These are phyloP conservation scores for Heloderma charlesbogerti DNA, from an alignment of 2,113 vertebrate genomes.

Conservation along the genomic window DNA sequence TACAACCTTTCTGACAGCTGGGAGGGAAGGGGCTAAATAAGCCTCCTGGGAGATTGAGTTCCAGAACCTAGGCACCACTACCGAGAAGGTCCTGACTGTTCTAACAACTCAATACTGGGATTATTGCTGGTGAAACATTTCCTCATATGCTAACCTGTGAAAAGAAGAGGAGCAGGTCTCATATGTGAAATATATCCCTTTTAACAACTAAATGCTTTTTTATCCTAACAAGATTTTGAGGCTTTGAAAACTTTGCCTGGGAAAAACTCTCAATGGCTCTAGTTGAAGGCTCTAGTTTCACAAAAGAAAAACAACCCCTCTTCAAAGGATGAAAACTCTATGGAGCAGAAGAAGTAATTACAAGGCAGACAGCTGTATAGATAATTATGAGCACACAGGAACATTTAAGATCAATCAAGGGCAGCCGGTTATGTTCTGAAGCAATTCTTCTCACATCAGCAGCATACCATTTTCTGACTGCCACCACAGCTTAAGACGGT, in stretches of 20 bases:
- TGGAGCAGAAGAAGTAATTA: conserved; percentile 48
- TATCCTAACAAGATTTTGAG: neutral
- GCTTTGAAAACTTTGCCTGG: neutral
- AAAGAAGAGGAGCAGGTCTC: neutral
- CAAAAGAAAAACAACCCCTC: conserved; percentile 13
- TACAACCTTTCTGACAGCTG: neutral
- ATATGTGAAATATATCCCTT: conserved; percentile 21
- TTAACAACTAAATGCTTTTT: conserved; percentile 15
- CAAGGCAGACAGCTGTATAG: conserved; percentile 33
- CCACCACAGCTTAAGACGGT: conserved; percentile 98
- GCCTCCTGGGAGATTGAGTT: neutral
- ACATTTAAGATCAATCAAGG: conserved; percentile 52
- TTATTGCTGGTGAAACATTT: neutral
- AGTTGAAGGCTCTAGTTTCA: conserved; percentile 58
- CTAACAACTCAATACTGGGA: neutral
- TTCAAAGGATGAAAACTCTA: conserved; percentile 51
- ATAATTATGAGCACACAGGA: conserved; percentile 44
- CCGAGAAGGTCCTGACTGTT: neutral
- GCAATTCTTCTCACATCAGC: conserved; percentile 42
- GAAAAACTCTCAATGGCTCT: neutral
- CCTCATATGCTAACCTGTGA: neutral
- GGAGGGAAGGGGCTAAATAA: neutral
- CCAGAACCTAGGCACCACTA: neutral
- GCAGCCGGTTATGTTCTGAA: conserved; percentile 5
- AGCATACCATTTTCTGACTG: conserved; percentile 95